Evolutionary conservation across 2,888 invertebrate species (phyloP).

Genomic region (Volucella inanis): DNA sequence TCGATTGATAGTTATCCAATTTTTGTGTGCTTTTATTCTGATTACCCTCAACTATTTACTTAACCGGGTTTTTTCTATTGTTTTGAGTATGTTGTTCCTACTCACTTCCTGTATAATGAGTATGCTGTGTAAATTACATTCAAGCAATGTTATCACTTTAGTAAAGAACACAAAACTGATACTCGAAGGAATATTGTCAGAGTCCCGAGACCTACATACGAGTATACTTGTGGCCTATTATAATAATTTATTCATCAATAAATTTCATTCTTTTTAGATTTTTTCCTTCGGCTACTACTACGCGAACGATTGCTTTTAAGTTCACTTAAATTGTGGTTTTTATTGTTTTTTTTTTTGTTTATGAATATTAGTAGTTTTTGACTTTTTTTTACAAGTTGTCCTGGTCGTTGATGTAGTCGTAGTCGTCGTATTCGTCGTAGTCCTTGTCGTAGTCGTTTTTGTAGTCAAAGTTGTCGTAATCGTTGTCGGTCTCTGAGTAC

Average conservation of each 20-base stretch:
- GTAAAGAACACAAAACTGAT: constrained; percentile 10
- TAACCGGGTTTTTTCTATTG: constrained; percentile 11
- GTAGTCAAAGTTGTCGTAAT: constrained; percentile 4
- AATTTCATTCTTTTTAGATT: constrained; percentile 38
- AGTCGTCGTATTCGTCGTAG: neutral
- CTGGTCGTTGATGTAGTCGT: constrained; percentile 28
- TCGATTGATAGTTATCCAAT: neutral
- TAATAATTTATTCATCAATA: constrained; percentile 62
- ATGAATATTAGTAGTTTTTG: constrained; percentile 8
- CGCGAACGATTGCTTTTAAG: constrained; percentile 53
- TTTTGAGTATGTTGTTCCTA: neutral
- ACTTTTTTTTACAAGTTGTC: constrained; percentile 2
- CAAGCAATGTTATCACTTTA: constrained; percentile 25
- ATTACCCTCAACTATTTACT: neutral
- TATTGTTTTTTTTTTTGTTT: constrained; percentile 40
- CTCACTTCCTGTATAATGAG: constrained; percentile 18
- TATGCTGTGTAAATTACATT: neutral
- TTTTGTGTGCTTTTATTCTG: neutral
- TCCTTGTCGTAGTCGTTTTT: constrained; percentile 27
- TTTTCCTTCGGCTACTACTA: constrained; percentile 31
- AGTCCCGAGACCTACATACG: constrained; percentile 34
- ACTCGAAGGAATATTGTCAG: constrained; percentile 37
- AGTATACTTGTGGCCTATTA: constrained; percentile 26
- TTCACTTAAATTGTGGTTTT: constrained; percentile 46
- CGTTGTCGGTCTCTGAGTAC: constrained; percentile 69